Conservation (phyloP, 2,888 invertebrate genomes). For the Agonopterix alstromeriana region DNA sequence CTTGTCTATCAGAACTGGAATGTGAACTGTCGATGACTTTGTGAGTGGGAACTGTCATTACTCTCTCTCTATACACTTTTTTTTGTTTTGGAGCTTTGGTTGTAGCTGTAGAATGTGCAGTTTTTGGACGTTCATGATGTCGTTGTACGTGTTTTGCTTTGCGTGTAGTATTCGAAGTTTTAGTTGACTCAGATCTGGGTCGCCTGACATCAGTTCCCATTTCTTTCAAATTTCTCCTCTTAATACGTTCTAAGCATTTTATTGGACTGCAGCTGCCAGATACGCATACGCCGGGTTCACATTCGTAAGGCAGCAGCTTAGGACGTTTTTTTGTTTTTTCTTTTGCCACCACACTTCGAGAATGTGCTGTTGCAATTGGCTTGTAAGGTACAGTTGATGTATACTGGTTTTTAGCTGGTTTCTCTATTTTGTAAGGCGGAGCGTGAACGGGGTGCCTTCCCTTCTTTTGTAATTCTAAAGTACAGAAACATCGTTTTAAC, state of each 20-base stretch:
- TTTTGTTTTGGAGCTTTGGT: constrained; percentile 7
- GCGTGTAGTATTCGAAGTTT: background rate
- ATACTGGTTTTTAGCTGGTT: background rate
- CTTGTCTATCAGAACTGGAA: too few species aligned
- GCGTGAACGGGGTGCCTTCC: too few species aligned
- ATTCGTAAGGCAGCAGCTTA: constrained; percentile 19
- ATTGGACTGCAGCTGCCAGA: constrained; percentile 12
- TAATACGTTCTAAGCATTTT: background rate
- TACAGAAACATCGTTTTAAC: constrained; percentile 33
- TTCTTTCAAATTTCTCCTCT: too few species aligned
- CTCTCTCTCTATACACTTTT: too few species aligned
- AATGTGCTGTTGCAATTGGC: too few species aligned
- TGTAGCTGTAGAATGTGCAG: constrained; percentile 13
- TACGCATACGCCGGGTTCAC: constrained; percentile 25
- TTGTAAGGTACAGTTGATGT: constrained; percentile 10
- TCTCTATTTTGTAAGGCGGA: constrained; percentile 9
- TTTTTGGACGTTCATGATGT: constrained; percentile 24
- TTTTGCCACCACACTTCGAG: too few species aligned
- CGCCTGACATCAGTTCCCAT: background rate
- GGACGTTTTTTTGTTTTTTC: constrained; percentile 7
- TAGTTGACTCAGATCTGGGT: background rate
- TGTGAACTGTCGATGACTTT: too few species aligned
- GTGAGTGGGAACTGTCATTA: constrained; percentile 1
- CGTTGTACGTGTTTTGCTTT: too few species aligned
- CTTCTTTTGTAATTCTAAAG: constrained; percentile 20